Evolutionary conservation across 2,797 vertebrate species (phyloP), one percentile per base, ranked within the genome.

Genomic region (Enteromius paludinosus): DNA sequence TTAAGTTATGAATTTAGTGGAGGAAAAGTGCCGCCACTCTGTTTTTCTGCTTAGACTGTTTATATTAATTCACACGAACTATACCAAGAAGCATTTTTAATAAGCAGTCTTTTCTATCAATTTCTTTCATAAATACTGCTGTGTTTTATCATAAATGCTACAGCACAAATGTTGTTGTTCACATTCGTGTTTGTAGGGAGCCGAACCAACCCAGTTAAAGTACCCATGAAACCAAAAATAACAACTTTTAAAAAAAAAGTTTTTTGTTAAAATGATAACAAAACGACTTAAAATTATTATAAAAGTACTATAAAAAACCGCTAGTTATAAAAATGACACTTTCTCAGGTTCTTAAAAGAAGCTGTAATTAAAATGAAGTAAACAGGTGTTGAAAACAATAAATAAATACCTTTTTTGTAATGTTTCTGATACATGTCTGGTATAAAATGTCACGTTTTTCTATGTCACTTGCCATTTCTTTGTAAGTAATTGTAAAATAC

Each of bases 1-100:
- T 25, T 5, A 25, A 25, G n/a, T 59, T 25, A 47, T 12, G 2
- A 30, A 49, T 49, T 49, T 20, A 30, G 43, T 17, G 0, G 15
- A 20, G 49, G 69, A 1, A 49, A 10, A 20, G 4, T 30, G 47
- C 38, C 25, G 41, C 3, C n/a, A 43, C 5, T 66, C 20, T 43
- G 35, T 43, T 43, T 71, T 52, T 72, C 11, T 54, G 47, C 12
- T 74, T 12, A n/a, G 41, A 76, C 11, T 43, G 38, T 43, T 59
- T 38, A 15, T 59, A 75, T 43, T 38, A 9, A n/a, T 59, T 61
- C 9, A 18, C n/a, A 43, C 59, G 25, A 85, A 45, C 76, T 74
- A 74, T 74, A 66, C 56, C 30, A 30, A 18, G 33, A 61, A 33
- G 18, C 78, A 56, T 78, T 79, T 82, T 45, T 15, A 28, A 71